These are phyloP conservation scores for Grallaria varia DNA, from an alignment of 2,113 vertebrate genomes.

Conservation along the genomic window DNA sequence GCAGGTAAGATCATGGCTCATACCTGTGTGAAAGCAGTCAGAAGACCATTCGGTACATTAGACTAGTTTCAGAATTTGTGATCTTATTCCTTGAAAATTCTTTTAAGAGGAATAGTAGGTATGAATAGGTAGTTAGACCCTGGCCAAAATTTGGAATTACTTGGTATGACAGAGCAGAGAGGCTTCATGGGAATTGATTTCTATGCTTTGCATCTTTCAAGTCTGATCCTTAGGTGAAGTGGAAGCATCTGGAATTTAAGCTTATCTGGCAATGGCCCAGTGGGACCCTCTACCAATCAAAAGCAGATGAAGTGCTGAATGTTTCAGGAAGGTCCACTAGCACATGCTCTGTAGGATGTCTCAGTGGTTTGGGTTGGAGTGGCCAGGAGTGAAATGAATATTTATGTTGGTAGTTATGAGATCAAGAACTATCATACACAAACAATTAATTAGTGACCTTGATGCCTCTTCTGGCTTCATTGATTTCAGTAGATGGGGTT, in stretches of 20 bases:
- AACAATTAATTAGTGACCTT: constrained; percentile 28
- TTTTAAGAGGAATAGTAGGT: background rate
- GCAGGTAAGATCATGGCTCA: background rate
- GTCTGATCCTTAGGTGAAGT: background rate
- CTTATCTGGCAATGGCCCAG: background rate
- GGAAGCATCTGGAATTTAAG: background rate
- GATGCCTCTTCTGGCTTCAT: background rate
- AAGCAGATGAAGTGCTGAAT: background rate
- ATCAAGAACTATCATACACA: background rate
- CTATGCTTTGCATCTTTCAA: rapidly evolving
- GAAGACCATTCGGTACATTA: background rate
- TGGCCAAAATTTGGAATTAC: background rate
- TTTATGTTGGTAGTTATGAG: background rate
- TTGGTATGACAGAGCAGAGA: background rate
- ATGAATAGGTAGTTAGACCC: background rate
- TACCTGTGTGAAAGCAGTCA: background rate
- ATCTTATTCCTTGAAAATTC: background rate
- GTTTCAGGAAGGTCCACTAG: background rate
- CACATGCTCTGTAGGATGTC: background rate
- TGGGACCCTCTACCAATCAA: background rate
- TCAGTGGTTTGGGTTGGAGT: background rate
- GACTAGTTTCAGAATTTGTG: background rate
- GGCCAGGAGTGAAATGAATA: background rate
- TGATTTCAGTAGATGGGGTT: background rate
- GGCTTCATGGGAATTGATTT: background rate